Evolutionary conservation across 2,888 invertebrate genomes (phyloP).

Genomic region (Geophilus truncorum): DNA sequence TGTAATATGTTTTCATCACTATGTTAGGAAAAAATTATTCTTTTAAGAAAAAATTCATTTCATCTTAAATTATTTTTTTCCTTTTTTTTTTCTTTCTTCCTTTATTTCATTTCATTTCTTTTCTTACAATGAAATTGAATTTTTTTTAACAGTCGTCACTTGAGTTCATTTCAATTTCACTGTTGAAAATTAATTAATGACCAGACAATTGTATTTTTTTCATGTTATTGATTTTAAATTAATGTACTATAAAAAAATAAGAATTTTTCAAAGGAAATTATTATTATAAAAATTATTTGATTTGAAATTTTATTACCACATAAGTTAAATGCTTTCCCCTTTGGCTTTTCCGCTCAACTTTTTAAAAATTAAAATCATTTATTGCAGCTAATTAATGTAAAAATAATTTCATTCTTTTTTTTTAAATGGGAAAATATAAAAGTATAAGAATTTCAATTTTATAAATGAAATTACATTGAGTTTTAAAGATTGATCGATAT

Average conservation of each 20-base stretch:
- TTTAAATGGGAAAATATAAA: too few relatives aligned
- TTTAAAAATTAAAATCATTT: too few relatives aligned
- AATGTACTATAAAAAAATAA: neutral
- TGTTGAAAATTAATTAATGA: slow-evolving; percentile 21
- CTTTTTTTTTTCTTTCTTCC: neutral
- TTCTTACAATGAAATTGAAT: neutral
- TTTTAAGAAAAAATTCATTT: neutral
- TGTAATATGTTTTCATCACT: slow-evolving; percentile 5
- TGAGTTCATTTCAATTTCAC: neutral
- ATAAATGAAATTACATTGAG: too few relatives aligned
- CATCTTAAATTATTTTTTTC: neutral
- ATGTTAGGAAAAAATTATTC: neutral
- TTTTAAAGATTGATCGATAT: too few relatives aligned
- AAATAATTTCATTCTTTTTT: too few relatives aligned
- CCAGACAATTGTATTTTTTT: neutral
- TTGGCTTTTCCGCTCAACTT: too few relatives aligned
- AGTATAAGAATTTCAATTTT: too few relatives aligned
- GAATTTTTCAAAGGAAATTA: neutral
- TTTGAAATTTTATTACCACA: neutral
- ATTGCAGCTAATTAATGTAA: too few relatives aligned
- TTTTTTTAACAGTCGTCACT: slow-evolving; percentile 3
- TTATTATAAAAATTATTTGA: neutral
- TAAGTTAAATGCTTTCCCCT: neutral
- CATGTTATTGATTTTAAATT: neutral
- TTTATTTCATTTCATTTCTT: neutral